These are phyloP conservation scores for Drosophila melanogaster DNA, from an alignment of 1,140 invertebrate genomes.

Conservation along the genomic window Release_6_plus_ISO1_MT NT_033777.3:17825001-17825500, in stretches of 20 bases:
- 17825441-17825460: conserved; percentile 45
- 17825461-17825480: conserved; percentile 71
- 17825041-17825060: conserved; percentile 34
- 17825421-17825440: conserved; percentile 44
- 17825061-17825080: conserved; percentile 44
- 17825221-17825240: background rate
- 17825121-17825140: conserved; percentile 52
- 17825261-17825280: background rate
- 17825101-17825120: conserved; percentile 45
- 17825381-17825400: conserved; percentile 43
- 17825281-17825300: background rate
- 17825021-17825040: conserved; percentile 53
- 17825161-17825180: conserved; percentile 22
- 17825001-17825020: conserved; percentile 61
- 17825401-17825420: conserved; percentile 35
- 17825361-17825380: too few species aligned
- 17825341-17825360: too few species aligned
- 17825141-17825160: conserved; percentile 40
- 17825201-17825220: conserved; percentile 24
- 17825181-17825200: conserved; percentile 1
- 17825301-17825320: too few species aligned
- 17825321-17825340: too few species aligned
- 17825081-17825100: conserved; percentile 48
- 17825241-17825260: background rate
- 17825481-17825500: conserved; percentile 45